Evolutionary conservation across 2,113 vertebrate genomes (phyloP), one percentile per base, ranked within the genome.

Genomic region (Hydrochoerus hydrochaeris): DNA sequence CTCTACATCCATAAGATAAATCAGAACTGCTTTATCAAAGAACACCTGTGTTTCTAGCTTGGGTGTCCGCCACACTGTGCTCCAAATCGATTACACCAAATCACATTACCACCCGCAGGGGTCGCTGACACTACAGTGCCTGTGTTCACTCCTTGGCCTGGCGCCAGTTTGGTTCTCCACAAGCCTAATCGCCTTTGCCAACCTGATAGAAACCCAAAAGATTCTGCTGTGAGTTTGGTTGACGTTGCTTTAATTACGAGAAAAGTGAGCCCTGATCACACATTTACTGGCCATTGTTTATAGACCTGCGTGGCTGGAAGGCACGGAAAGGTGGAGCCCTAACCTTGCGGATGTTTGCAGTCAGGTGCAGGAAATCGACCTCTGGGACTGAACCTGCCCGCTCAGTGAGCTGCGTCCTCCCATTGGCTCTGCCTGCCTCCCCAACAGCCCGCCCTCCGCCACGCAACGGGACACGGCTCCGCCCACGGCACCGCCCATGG

Each of bases 1-100:
- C 35, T 88, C n/a, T 52, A 71, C 19, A 52, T 46, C 35, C 71
- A 10, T 41, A 69, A 85, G 19, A 73, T 78, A 87, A 83, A 89
- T 57, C 4, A 85, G 30, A 92, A 89, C 78, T 75, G 67, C 63
- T 81, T 26, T 69, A 62, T 63, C 65, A 85, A 85, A 94, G 44
- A 78, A 63, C 80, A 93, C 7, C 19, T 94, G 60, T 1, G 0
- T 80, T 97, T 97, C 93, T 65, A 96, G 77, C 52, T 92, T 81
- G 85, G 28, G 26, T 17, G 16, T 60, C 13, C 0, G 20, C 30
- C 35, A 81, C 69, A 46, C 0, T 52, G 87, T 44, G 54, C 58
- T 88, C 52, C 82, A 41, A 85, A 85, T 80, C 14, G 28, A 20
- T 3, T 46, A 28, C 41, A 78, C 38, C 54, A 90, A 69, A 95